These are phyloP conservation scores for Chalcosyrphus nemorum DNA, from an alignment of 2,888 invertebrate genomes.

Conservation along the genomic window DNA sequence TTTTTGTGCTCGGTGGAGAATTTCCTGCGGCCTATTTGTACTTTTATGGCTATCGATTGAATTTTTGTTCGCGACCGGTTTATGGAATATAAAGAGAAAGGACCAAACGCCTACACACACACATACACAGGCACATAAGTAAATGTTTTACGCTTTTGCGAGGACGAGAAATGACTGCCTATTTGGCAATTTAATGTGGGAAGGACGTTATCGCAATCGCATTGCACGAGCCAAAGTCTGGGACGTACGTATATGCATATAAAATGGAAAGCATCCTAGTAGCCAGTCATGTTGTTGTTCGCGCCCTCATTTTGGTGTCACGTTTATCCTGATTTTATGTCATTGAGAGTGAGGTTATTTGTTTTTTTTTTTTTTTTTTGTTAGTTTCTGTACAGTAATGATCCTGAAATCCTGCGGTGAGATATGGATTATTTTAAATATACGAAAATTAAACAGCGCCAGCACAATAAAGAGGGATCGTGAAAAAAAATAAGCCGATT, in stretches of 20 bases:
- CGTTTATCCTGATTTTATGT: slow-evolving; percentile 54
- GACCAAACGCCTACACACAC: not conserved
- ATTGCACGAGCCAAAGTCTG: not conserved
- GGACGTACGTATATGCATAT: not conserved
- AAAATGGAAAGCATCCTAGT: not conserved
- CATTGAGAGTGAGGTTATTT: slow-evolving; percentile 28
- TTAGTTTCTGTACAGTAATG: slow-evolving; percentile 32
- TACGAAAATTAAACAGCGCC: slow-evolving; percentile 20
- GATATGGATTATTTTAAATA: slow-evolving; percentile 50
- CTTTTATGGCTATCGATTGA: slow-evolving; percentile 41
- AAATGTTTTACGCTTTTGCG: slow-evolving; percentile 24
- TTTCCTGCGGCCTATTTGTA: slow-evolving; percentile 18
- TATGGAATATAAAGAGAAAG: slow-evolving; percentile 37
- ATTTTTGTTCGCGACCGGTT: slow-evolving; percentile 1
- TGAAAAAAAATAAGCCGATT: not conserved
- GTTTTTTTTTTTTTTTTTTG: slow-evolving; percentile 1
- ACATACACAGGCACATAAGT: not conserved
- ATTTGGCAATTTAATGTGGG: slow-evolving; percentile 12
- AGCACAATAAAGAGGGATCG: not conserved
- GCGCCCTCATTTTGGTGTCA: slow-evolving; percentile 34
- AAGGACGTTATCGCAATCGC: slow-evolving; percentile 25
- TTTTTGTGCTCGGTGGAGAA: not conserved
- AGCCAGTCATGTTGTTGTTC: slow-evolving; percentile 43
- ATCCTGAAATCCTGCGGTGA: slow-evolving; percentile 29
- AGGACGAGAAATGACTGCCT: slow-evolving; percentile 6